Evolutionary conservation across 2,113 vertebrate genomes (phyloP).

Genomic region (Osmerus eperlanus): DNA sequence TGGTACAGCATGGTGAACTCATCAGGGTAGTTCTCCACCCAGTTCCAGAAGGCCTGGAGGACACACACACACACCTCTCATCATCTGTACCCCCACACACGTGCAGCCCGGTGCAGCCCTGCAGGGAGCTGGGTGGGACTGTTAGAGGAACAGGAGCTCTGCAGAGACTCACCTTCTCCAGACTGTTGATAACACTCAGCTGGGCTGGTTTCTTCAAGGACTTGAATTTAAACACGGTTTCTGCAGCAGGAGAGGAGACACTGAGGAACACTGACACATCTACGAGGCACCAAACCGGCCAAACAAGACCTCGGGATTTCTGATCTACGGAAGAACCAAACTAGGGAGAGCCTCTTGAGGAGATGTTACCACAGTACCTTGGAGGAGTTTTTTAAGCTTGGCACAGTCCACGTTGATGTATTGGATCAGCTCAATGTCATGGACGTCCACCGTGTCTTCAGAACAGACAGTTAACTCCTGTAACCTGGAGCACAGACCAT

Average conservation of each 20-base stretch:
- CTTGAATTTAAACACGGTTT: slow-evolving; percentile 97
- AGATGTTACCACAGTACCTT: slow-evolving; percentile 70
- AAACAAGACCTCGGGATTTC: too few relatives aligned
- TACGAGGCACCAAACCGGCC: background rate
- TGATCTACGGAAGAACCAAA: too few relatives aligned
- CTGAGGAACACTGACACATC: background rate
- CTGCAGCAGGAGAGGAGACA: slow-evolving; percentile 56
- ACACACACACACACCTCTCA: background rate
- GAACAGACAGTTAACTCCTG: slow-evolving; percentile 96
- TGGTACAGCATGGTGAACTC: slow-evolving; percentile 98
- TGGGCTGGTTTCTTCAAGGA: slow-evolving; percentile 97
- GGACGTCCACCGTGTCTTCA: slow-evolving; percentile 96
- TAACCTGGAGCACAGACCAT: slow-evolving; percentile 69
- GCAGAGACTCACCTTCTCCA: slow-evolving; percentile 83
- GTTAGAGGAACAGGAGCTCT: background rate
- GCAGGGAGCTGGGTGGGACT: too few relatives aligned
- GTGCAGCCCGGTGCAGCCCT: too few relatives aligned
- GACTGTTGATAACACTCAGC: slow-evolving; percentile 94
- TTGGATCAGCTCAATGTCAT: slow-evolving; percentile 96
- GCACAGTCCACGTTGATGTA: slow-evolving; percentile 97
- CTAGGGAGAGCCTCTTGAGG: too few relatives aligned
- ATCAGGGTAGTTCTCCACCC: slow-evolving; percentile 98
- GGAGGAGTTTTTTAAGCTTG: slow-evolving; percentile 91
- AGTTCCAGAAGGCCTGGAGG: slow-evolving; percentile 96
- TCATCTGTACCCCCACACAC: background rate